Evolutionary conservation across 2,888 invertebrate genomes (phyloP).

Genomic region (Spodoptera picta): DNA sequence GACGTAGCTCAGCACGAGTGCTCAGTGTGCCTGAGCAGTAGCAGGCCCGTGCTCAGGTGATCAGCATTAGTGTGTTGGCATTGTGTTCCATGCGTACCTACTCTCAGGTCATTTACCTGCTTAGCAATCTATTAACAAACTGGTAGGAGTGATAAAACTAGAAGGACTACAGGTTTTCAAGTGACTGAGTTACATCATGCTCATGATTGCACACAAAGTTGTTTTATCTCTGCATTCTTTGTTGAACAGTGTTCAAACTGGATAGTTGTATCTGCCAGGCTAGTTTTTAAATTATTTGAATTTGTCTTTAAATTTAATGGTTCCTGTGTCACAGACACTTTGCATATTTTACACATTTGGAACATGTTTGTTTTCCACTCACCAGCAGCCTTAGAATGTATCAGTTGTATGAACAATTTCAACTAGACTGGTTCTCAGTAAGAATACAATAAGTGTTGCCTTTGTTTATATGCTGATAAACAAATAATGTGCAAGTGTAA

Average conservation of each 20-base stretch:
- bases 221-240: constrained; percentile 62
- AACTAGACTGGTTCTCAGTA: constrained; percentile 16
- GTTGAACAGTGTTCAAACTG: constrained; percentile 54
- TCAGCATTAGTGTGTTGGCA: constrained; percentile 39
- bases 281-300: constrained; percentile 45
- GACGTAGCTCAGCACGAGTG: constrained; percentile 9
- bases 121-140: constrained; percentile 59
- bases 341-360: constrained; percentile 38
- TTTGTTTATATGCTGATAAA: constrained; percentile 41
- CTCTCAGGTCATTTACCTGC: constrained; percentile 60
- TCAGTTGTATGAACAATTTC: constrained; percentile 15
- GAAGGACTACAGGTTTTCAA: constrained; percentile 60
- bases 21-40: constrained; percentile 57
- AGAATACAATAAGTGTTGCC: constrained; percentile 32
- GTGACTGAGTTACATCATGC: constrained; percentile 62
- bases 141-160: constrained; percentile 60
- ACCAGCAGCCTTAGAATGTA: constrained; percentile 14
- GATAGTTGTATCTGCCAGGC: constrained; percentile 45
- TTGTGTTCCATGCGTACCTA: constrained; percentile 52
- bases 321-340: constrained; percentile 40
- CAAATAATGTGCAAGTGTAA: constrained; percentile 40
- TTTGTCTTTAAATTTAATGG: constrained; percentile 43
- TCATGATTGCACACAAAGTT: constrained; percentile 60
- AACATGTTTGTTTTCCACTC: constrained; percentile 28
- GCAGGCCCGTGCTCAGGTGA: constrained; percentile 68